Evolutionary conservation across 2,888 invertebrate genomes (phyloP).

Genomic region (Euclidia mi): DNA sequence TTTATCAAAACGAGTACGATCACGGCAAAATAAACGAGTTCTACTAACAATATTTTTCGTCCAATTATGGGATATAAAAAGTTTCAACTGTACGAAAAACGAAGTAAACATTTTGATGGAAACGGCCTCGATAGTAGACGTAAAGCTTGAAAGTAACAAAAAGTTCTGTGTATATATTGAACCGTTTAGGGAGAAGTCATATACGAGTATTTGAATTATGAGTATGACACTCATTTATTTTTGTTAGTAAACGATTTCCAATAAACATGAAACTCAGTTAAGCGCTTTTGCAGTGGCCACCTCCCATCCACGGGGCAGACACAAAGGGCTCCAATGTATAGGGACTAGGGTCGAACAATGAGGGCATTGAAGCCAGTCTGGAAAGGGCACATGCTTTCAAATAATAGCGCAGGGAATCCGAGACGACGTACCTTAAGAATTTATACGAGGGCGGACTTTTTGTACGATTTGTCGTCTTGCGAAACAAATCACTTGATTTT

Average conservation of each 20-base stretch:
- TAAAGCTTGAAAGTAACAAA: not conserved
- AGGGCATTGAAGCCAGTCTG: slow-evolving; percentile 71
- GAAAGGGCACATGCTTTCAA: slow-evolving; percentile 78
- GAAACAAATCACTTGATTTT: slow-evolving; percentile 65
- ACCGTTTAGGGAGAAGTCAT: not conserved
- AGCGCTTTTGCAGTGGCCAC: slow-evolving; percentile 42
- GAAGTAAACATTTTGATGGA: not conserved
- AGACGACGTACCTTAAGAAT: slow-evolving; percentile 69
- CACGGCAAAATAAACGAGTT: too few species aligned
- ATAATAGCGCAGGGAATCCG: slow-evolving; percentile 74
- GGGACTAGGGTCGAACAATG: slow-evolving; percentile 71
- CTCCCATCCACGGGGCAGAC: slow-evolving; percentile 60
- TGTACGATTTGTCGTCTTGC: slow-evolving; percentile 65
- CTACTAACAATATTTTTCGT: too few species aligned
- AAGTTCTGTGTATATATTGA: slow-evolving; percentile 1
- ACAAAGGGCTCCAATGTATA: slow-evolving; percentile 67
- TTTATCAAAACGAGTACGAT: too few species aligned
- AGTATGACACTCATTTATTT: slow-evolving; percentile 14
- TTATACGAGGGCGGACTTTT: slow-evolving; percentile 67
- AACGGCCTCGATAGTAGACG: slow-evolving; percentile 1
- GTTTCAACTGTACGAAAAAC: not conserved
- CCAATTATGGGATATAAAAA: not conserved
- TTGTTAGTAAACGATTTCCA: slow-evolving; percentile 27
- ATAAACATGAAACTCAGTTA: slow-evolving; percentile 43
- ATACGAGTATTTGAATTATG: slow-evolving; percentile 6